Evolutionary conservation across 2,797 vertebrate genomes (phyloP).

Genomic region (Spheniscus humboldti): DNA sequence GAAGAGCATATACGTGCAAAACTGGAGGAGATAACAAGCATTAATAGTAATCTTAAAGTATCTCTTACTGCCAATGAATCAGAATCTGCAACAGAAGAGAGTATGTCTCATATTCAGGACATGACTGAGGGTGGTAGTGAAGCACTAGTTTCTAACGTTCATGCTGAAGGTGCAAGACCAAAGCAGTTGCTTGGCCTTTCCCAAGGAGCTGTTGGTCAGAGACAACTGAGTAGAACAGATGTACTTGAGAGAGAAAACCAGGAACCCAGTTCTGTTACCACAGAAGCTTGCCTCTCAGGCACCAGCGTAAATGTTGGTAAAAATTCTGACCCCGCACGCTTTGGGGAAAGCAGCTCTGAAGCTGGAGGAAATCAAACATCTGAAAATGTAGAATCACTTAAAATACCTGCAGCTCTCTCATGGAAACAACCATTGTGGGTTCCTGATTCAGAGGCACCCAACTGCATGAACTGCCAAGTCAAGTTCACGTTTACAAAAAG

Average conservation of each 20-base stretch:
- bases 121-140: slow-evolving; percentile 1
- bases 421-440: slow-evolving; percentile 89
- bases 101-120: not conserved
- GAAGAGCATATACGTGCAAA: slow-evolving; percentile 12
- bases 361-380: slow-evolving; percentile 4
- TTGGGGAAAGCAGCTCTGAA: slow-evolving; percentile 47
- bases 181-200: slow-evolving; percentile 80
- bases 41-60: not conserved
- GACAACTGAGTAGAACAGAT: not conserved
- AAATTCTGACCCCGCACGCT: not conserved
- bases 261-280: not conserved
- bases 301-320: not conserved
- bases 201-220: slow-evolving; percentile 53
- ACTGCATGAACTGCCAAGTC: slow-evolving; percentile 91
- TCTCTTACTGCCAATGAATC: not conserved
- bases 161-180: slow-evolving; percentile 84
- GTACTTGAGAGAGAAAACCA: not conserved
- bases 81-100: slow-evolving; percentile 11
- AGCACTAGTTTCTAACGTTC: slow-evolving; percentile 10
- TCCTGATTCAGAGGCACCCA: slow-evolving; percentile 92
- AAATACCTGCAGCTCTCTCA: slow-evolving; percentile 67
- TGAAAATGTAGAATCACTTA: slow-evolving; percentile 12
- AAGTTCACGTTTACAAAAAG: slow-evolving; percentile 95
- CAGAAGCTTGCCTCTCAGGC: not conserved
- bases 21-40: not conserved